Conservation (phyloP, 2,113 vertebrate species). For the Malurus melanocephalus region DNA sequence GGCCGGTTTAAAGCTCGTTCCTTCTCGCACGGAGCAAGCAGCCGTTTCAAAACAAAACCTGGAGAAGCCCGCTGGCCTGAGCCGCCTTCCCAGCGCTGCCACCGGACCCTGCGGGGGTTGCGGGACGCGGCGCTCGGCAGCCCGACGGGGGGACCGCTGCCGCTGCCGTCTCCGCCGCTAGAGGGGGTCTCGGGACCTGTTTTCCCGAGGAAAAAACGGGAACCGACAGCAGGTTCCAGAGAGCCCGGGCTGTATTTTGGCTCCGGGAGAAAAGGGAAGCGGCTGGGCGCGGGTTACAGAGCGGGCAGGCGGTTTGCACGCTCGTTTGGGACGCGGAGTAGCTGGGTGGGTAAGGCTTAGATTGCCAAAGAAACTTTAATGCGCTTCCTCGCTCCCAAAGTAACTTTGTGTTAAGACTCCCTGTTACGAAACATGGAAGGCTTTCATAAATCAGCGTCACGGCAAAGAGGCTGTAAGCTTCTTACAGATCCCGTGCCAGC, state of each 20-base stretch:
- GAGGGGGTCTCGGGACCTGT: constrained; percentile 21
- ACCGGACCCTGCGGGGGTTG: neutral
- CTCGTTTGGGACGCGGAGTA: neutral
- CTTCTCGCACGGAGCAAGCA: accelerated
- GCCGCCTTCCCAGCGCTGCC: accelerated
- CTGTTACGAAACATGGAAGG: neutral
- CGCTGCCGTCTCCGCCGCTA: neutral
- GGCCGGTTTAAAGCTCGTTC: neutral
- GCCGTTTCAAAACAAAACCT: neutral
- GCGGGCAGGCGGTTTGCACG: neutral
- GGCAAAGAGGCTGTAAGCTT: neutral
- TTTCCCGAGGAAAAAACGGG: neutral
- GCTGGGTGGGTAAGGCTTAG: neutral
- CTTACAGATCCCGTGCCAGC: neutral
- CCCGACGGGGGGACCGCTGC: neutral
- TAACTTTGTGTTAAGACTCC: neutral
- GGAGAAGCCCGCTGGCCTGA: neutral
- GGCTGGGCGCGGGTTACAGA: neutral
- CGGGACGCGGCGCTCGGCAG: neutral
- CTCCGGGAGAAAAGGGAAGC: neutral
- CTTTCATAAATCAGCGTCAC: neutral
- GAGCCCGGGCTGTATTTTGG: neutral
- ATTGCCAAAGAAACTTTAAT: neutral
- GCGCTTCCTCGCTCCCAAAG: neutral
- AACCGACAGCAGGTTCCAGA: neutral